These are phyloP conservation scores for Brachionus asplanchnoidis DNA, from an alignment of 1,140 invertebrate species.

Conservation along the genomic window DNA sequence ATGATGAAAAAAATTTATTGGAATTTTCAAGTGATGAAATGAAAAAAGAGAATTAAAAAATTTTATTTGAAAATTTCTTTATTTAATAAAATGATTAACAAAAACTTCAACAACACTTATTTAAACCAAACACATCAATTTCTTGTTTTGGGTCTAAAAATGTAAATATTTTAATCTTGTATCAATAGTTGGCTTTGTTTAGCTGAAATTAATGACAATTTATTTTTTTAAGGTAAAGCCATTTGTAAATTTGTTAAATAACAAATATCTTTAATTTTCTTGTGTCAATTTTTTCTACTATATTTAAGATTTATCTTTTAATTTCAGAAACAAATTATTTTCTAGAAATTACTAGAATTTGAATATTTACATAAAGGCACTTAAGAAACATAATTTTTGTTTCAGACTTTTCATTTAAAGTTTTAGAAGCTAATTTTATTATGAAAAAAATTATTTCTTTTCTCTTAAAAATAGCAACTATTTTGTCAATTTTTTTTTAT, in stretches of 20 bases:
- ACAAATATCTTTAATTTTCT: neutral
- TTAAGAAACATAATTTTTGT: too few species aligned
- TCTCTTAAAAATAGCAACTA: too few species aligned
- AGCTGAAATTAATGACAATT: too few species aligned
- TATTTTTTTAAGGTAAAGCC: neutral
- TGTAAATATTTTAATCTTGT: neutral
- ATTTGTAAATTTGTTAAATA: neutral
- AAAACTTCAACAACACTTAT: slow-evolving; percentile 8
- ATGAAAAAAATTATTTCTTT: too few species aligned
- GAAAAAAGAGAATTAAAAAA: neutral
- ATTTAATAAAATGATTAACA: neutral
- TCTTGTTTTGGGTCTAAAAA: neutral
- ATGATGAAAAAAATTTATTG: neutral
- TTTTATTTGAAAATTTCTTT: neutral
- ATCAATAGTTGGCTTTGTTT: too few species aligned
- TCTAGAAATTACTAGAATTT: neutral
- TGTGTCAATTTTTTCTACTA: neutral
- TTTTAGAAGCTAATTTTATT: too few species aligned
- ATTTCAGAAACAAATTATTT: neutral
- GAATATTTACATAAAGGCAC: neutral
- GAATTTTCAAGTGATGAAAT: neutral
- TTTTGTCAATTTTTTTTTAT: neutral
- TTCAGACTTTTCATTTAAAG: too few species aligned
- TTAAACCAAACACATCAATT: neutral
- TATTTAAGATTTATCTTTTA: neutral